Evolutionary conservation across 2,888 invertebrate species (phyloP).

Genomic region (Lithophane ornitopus): DNA sequence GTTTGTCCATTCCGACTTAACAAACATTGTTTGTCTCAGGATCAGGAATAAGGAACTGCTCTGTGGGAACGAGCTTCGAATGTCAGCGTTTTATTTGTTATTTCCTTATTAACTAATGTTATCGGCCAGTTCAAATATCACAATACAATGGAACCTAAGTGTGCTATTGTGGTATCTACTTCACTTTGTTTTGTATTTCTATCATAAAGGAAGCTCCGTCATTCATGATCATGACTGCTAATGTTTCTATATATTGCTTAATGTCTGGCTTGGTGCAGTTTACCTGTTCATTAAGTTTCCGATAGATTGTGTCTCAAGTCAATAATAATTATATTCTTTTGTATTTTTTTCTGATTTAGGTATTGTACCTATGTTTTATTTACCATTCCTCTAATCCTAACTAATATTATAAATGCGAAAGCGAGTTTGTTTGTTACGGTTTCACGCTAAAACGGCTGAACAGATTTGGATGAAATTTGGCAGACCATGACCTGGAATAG

Average conservation of each 20-base stretch:
- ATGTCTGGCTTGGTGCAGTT: neutral
- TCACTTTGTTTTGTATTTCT: constrained; percentile 18
- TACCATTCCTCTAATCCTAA: neutral
- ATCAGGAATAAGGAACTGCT: neutral
- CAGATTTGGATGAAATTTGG: too few species aligned
- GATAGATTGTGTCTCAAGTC: neutral
- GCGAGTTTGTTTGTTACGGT: too few species aligned
- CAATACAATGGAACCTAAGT: constrained; percentile 17
- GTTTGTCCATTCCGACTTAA: neutral
- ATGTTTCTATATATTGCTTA: neutral
- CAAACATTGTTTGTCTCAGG: constrained; percentile 20
- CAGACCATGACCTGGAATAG: too few species aligned
- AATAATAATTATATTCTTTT: neutral
- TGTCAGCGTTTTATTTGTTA: constrained; percentile 62
- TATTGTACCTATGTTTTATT: neutral
- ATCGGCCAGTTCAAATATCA: constrained; percentile 41
- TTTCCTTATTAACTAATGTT: constrained; percentile 66
- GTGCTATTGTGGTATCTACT: constrained; percentile 23
- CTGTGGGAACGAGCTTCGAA: constrained; percentile 37
- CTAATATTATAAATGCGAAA: too few species aligned
- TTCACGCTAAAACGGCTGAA: too few species aligned
- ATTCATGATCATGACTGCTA: neutral
- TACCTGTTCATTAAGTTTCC: neutral
- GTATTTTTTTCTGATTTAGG: neutral
- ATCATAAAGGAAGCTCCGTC: constrained; percentile 8